Conservation (phyloP, 2,797 vertebrate species). For the Serranus cabrilla region DNA sequence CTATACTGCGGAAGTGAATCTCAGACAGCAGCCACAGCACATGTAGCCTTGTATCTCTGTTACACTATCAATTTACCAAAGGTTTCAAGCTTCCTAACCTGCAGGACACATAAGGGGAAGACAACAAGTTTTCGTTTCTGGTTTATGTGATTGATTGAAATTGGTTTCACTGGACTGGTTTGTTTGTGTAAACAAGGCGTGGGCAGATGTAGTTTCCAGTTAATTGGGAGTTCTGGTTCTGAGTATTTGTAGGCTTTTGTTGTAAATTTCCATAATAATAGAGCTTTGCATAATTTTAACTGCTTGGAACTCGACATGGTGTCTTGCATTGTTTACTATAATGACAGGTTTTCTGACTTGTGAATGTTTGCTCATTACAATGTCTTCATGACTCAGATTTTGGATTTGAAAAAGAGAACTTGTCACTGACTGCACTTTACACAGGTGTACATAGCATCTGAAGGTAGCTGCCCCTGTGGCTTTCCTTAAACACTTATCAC, state of each 20-base stretch:
- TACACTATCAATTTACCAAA: constrained; percentile 17
- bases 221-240: not conserved
- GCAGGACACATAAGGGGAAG: not conserved
- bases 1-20: not conserved
- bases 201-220: not conserved
- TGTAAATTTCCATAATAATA: not conserved
- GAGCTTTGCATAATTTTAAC: not conserved
- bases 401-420: no score
- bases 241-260: not conserved
- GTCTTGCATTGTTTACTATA: not conserved
- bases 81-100: not conserved
- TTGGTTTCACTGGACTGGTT: not conserved
- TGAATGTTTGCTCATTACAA: not conserved
- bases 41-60: constrained; percentile 14
- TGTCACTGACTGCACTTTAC: not conserved
- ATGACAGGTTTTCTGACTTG: not conserved
- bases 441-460: not conserved
- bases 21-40: constrained; percentile 8
- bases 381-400: not conserved
- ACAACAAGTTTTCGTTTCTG: not conserved
- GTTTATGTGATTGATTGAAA: not conserved
- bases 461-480: not conserved
- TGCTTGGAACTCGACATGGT: not conserved
- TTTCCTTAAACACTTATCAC: not conserved
- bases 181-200: not conserved